Evolutionary conservation across 2,113 vertebrate species (phyloP), one percentile per base, ranked within the genome.

Genomic region (Prolemur simus): DNA sequence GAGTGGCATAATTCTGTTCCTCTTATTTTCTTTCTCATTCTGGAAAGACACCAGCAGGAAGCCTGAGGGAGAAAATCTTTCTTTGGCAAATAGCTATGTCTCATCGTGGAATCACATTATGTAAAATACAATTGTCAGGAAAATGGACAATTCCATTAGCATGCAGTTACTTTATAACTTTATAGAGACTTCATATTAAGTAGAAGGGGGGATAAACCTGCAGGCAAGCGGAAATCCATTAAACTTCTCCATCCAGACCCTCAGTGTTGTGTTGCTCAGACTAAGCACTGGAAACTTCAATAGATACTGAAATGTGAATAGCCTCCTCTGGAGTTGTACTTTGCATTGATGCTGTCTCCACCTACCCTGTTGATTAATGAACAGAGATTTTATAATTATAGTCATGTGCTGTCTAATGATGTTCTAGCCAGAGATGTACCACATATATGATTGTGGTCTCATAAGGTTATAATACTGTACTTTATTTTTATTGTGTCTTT

Each of bases 21-120:
- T 92, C 27, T 78, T 73, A 32, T 17, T 94, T 82, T 47, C n/a
- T 80, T 93, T 88, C 18, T 93, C 54, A 71, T 86, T 76, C 23
- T 23, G 76, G 42, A 23, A 96, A 39, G 42, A 80, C 4, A 88
- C 42, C n/a, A 89, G 23, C 18, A 76, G 23, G 69, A 83, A 87
- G 8, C 39, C 56, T 56, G n/a, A 25, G 42, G 27, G 25, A 56
- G 14, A 56, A 83, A 85, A 32, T 15, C 10, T 82, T 89, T 87
- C 25, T 71, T 71, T 92, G 60, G 10, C 80, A 87, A 93, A 89
- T 27, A 29, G 27, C 32, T 78, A 47, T 74, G n/a, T 69, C 10
- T 93, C 10, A 13, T 42, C 47, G 42, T 78, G 20, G 8, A 54
- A 39, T 56, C 17, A 20, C 21, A 8, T 71, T 14, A 58, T 49